phyloP scores from a whole-genome alignment of 1,140 invertebrate genomes.

The Laodelphax striatellus region DNA sequence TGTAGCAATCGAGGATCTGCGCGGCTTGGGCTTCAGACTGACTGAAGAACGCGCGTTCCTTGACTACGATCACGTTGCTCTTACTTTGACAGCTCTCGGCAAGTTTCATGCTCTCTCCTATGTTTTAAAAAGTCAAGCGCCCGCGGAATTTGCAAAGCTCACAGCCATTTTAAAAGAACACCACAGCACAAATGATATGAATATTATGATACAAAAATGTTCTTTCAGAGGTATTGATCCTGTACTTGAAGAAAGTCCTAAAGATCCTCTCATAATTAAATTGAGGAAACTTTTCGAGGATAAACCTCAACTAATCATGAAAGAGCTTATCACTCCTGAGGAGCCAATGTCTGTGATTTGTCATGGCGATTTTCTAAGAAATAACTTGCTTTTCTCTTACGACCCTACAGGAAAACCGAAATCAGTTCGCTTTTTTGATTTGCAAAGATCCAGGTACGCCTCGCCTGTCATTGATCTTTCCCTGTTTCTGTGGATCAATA shows the following conservation, averaged over 20 bases:
- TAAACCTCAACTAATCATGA: not conserved
- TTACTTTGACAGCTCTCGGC: constrained; percentile 29
- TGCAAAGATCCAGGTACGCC: constrained; percentile 28
- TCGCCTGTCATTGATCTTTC: constrained; percentile 32
- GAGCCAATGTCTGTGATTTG: constrained; percentile 34
- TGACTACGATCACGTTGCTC: constrained; percentile 24
- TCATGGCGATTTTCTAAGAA: constrained; percentile 43
- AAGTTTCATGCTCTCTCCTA: constrained; percentile 32
- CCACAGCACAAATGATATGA: not conserved
- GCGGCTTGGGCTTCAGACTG: constrained; percentile 9
- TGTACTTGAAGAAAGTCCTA: not conserved
- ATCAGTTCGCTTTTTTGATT: constrained; percentile 31
- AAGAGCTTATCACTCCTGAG: constrained; percentile 2
- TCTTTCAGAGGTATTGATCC: constrained; percentile 3
- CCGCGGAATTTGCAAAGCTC: constrained; percentile 21
- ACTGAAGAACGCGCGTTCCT: constrained; percentile 7
- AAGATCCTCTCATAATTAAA: not conserved
- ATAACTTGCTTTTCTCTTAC: constrained; percentile 40
- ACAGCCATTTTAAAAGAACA: constrained; percentile 15
- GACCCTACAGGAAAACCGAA: constrained; percentile 18
- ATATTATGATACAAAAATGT: not conserved
- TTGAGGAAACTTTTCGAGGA: not conserved
- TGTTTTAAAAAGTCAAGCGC: constrained; percentile 24
- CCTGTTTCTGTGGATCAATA: constrained; percentile 31
- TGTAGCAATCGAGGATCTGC: constrained; percentile 29